These are phyloP conservation scores for Maniola jurtina DNA, from an alignment of 1,140 invertebrate species.

Conservation along the genomic window DNA sequence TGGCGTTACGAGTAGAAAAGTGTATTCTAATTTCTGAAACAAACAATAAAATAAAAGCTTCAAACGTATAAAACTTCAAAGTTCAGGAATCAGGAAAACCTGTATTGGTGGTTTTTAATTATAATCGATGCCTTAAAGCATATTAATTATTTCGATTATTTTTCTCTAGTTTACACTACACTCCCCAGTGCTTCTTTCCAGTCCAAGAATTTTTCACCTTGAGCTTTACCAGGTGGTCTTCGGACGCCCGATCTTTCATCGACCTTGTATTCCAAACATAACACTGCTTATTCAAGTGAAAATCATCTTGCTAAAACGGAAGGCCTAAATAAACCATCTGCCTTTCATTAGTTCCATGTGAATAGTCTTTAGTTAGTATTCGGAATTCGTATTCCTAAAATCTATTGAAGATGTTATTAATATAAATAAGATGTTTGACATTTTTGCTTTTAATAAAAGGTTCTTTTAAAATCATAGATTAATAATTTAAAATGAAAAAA, in stretches of 20 bases:
- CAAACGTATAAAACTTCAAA: too few relatives aligned
- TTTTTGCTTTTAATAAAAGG: too few relatives aligned
- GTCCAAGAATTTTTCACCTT: background rate
- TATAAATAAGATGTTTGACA: too few relatives aligned
- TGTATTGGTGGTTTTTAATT: too few relatives aligned
- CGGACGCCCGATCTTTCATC: constrained; percentile 1
- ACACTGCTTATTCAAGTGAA: background rate
- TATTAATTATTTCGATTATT: too few relatives aligned
- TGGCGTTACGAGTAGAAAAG: constrained; percentile 14
- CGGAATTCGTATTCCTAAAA: background rate
- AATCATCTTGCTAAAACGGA: background rate
- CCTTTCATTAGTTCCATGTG: background rate
- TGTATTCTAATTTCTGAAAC: background rate
- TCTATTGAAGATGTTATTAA: background rate
- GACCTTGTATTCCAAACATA: background rate
- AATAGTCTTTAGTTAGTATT: background rate
- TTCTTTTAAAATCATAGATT: too few relatives aligned
- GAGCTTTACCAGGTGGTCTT: background rate
- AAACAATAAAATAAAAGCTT: too few relatives aligned
- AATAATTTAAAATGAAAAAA: too few relatives aligned
- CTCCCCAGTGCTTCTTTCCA: too few relatives aligned
- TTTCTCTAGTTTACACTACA: too few relatives aligned
- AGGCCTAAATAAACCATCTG: background rate
- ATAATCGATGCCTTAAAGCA: too few relatives aligned
- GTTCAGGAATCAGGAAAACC: too few relatives aligned